phyloP scores from a whole-genome alignment of 2,113 vertebrate species.

The Agapornis roseicollis region DNA sequence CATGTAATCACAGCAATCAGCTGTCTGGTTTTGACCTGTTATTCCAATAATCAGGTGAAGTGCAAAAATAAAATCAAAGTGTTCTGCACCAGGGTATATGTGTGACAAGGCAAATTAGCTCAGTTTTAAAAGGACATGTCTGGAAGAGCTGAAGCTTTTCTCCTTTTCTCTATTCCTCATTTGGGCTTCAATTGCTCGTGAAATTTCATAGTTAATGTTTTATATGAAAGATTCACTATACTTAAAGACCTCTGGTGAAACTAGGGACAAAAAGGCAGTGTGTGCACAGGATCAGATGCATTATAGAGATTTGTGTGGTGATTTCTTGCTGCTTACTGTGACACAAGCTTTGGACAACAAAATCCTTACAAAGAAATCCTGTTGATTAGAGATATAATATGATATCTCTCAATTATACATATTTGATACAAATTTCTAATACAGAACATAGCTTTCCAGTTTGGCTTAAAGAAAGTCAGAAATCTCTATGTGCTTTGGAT shows the following conservation, averaged over 20 bases:
- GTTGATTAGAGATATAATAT: background rate
- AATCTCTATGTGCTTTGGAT: background rate
- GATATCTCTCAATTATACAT: background rate
- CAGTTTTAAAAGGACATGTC: background rate
- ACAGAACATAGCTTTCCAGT: background rate
- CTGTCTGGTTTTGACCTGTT: conserved; percentile 24
- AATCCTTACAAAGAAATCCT: background rate
- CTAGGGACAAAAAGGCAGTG: background rate
- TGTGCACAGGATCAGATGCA: background rate
- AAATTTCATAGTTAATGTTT: background rate
- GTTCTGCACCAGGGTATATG: background rate
- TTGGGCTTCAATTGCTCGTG: background rate
- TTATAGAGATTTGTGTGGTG: background rate
- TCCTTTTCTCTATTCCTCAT: background rate
- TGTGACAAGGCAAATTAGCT: conserved; percentile 9
- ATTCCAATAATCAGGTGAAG: conserved; percentile 6
- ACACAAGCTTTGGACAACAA: background rate
- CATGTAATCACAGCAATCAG: background rate
- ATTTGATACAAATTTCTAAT: background rate
- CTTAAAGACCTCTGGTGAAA: background rate
- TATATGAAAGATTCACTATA: background rate
- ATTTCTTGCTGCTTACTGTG: background rate
- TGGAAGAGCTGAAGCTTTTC: background rate
- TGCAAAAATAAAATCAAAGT: background rate
- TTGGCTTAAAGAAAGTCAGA: background rate